A percentile compares a stretch with the other conserved stretches of the same genome.
Conservation (phyloP, 2,113 vertebrate genomes). For the Romanogobio albipinnatus region DNA sequence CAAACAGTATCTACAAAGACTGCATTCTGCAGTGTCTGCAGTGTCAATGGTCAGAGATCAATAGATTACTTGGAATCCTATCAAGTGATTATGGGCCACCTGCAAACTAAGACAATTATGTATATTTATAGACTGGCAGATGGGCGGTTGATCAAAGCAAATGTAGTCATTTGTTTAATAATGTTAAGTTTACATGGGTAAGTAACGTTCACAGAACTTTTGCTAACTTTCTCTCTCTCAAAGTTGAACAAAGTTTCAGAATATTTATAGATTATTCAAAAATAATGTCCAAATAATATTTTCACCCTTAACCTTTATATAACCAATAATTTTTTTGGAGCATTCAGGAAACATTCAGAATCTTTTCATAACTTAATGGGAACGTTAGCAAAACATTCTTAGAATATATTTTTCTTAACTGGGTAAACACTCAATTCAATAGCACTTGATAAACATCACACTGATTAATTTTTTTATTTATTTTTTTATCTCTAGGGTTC, state of each 20-base stretch:
- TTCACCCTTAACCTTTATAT: too few species aligned
- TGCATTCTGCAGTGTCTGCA: not conserved
- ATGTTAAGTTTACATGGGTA: not conserved
- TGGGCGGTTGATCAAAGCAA: not conserved
- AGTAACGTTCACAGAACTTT: too few species aligned
- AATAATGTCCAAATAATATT: too few species aligned
- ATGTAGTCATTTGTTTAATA: not conserved
- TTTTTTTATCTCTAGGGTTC: conserved; percentile 77
- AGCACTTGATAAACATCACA: not conserved
- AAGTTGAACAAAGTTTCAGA: too few species aligned
- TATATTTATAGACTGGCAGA: not conserved
- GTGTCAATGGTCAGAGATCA: conserved; percentile 22
- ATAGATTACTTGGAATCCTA: conserved; percentile 39
- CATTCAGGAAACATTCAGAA: too few species aligned
- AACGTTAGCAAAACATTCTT: too few species aligned
- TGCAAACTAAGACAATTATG: conserved; percentile 47
- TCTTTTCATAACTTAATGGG: too few species aligned
- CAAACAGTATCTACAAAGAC: not conserved
- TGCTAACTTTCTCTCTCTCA: too few species aligned
- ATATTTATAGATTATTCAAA: too few species aligned
- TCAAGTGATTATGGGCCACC: conserved; percentile 53
- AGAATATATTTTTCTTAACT: not conserved
- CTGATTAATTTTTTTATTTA: conserved; percentile 52
- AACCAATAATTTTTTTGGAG: too few species aligned
- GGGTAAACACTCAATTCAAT: not conserved